Percentiles rank a stretch among this genome's conserved stretches.
Conservation (phyloP, 2,888 invertebrate species). For the Chymomyza fuscimana region DNA sequence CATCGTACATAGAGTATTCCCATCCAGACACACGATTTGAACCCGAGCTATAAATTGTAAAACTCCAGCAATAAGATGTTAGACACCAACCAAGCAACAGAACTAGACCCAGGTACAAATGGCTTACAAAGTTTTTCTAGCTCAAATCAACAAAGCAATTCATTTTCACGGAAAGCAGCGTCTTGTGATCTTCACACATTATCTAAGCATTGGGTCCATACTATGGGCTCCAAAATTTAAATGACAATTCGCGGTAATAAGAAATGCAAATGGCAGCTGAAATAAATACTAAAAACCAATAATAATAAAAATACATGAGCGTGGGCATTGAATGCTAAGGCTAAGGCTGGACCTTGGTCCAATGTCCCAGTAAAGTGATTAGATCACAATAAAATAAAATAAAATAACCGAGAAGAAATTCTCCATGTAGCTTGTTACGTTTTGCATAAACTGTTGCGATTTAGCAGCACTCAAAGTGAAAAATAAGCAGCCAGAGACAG, state of each 20-base stretch:
- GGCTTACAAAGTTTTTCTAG: conserved; percentile 53
- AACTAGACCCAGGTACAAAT: conserved; percentile 37
- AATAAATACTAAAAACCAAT: conserved; percentile 59
- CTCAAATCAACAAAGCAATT: conserved; percentile 69
- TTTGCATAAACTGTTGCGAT: conserved; percentile 69
- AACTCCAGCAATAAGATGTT: conserved; percentile 31
- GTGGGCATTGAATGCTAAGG: conserved; percentile 43
- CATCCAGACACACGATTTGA: conserved; percentile 51
- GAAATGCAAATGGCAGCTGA: conserved; percentile 66
- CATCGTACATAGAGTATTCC: background rate
- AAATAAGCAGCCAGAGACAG: conserved; percentile 53
- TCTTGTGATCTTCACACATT: conserved; percentile 64
- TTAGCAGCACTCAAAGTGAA: conserved; percentile 47
- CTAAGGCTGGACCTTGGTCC: background rate
- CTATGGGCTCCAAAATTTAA: conserved; percentile 23
- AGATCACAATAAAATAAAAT: conserved; percentile 63
- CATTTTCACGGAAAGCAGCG: conserved; percentile 49
- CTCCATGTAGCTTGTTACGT: conserved; percentile 40
- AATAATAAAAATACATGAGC: conserved; percentile 72
- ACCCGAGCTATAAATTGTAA: conserved; percentile 47
- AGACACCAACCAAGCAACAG: conserved; percentile 14
- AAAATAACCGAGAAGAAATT: conserved; percentile 2
- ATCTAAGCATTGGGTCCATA: conserved; percentile 31
- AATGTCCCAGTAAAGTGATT: conserved; percentile 43
- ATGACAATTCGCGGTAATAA: conserved; percentile 69